Base-by-base conservation (phyloP, 2,113 vertebrate genomes). In the Erpornis zantholeuca region DNA sequence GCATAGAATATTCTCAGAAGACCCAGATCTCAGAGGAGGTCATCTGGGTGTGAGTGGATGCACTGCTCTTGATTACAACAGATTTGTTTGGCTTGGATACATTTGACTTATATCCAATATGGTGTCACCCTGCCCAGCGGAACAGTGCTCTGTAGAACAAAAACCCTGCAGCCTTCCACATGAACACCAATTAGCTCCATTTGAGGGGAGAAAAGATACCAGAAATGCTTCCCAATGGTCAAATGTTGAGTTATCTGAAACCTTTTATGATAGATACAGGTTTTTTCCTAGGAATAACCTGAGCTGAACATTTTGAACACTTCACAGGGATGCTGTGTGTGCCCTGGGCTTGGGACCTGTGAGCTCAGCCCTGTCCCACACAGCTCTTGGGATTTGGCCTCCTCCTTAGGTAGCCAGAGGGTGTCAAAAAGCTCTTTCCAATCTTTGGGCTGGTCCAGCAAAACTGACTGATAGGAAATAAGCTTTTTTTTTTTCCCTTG, bases 121-220 rank as follows among this genome's bases (percentile, higher is more conserved):
- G 6, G 3, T 21, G 25, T 61, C 47, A 27, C 38, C 28, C 13
- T 0, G 0, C 17, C 61, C 42, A 38, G 44, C 0, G 0, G 52
- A 87, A 40, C 53, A 49, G 42, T 33, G 35, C 31, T 68, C 17
- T n/a, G 18, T 52, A 60, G 49, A 79, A 54, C 13, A 72, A 47
- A 91, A 93, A 36, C 19, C 11, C 25, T 66, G 6, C 8, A 71
- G 31, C 13, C 6, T 84, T 86, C 35, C 57, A 79, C 27, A 44
- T 49, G 25, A 87, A 33, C 16, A 76, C 60, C 27, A 91, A 56
- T 36, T 65, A 50, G 27, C 16, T 56, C 53, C 3, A 12, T 80
- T 15, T 77, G 42, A 81, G n/a, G 27, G 20, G 11, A 83, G 38
- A 42, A 90, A 84, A 79, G 3, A 28, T 42, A 47, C 0, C 0